phyloP scores from a whole-genome alignment of 2,113 vertebrate species.

The Pituophis catenifer region DNA sequence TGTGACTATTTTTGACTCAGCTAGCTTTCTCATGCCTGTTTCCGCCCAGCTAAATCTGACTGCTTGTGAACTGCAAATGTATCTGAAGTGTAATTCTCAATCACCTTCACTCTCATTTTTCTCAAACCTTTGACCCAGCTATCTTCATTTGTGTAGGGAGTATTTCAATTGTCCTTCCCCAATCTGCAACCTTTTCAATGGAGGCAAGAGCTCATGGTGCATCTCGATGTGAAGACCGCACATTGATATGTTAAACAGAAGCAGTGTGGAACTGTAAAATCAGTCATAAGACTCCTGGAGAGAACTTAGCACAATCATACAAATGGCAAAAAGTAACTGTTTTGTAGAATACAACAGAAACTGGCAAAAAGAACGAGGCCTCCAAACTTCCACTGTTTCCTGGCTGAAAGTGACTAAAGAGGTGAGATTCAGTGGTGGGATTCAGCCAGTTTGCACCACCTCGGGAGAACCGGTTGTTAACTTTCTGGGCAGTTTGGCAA shows the following conservation, averaged over 20 bases:
- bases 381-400: background rate
- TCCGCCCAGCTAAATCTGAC: background rate
- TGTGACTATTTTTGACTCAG: background rate
- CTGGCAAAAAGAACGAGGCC: background rate
- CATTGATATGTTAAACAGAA: background rate
- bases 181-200: background rate
- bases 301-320: background rate
- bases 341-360: background rate
- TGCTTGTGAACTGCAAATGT: background rate
- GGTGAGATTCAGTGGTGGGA: background rate
- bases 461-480: no score
- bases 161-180: background rate
- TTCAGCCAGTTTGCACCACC: no score
- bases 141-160: background rate
- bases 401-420: background rate
- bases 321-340: background rate
- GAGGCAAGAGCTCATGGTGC: background rate
- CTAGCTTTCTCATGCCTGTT: background rate
- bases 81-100: background rate
- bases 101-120: background rate
- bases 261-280: background rate
- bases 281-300: background rate
- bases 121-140: background rate
- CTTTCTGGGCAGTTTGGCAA: no score
- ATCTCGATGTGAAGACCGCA: background rate